phyloP scores from a whole-genome alignment of 2,888 invertebrate genomes.

The Tricholauxania praeusta region DNA sequence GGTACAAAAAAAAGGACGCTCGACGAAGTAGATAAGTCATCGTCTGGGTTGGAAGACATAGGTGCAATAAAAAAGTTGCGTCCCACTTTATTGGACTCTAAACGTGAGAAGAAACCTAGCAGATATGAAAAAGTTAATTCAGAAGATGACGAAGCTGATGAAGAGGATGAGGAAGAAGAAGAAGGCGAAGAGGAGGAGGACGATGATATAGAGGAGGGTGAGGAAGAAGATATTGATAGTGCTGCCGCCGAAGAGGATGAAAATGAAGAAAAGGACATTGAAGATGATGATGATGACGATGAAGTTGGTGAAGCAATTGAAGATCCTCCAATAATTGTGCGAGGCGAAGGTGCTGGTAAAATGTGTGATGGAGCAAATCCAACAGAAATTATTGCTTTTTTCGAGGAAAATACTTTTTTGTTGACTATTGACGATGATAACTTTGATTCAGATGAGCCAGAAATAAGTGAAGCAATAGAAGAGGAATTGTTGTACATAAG shows the following conservation, averaged over 20 bases:
- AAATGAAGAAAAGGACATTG: slow-evolving; percentile 56
- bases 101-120: slow-evolving; percentile 60
- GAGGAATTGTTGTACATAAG: slow-evolving; percentile 77
- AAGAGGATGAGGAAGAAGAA: slow-evolving; percentile 56
- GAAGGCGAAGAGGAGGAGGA: slow-evolving; percentile 53
- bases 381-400: slow-evolving; percentile 49
- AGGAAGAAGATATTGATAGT: slow-evolving; percentile 61
- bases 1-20: slow-evolving; percentile 54
- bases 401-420: background rate
- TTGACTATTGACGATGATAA: slow-evolving; percentile 18
- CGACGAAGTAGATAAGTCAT: slow-evolving; percentile 53
- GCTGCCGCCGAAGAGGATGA: slow-evolving; percentile 63
- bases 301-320: slow-evolving; percentile 77
- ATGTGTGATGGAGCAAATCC: slow-evolving; percentile 71
- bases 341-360: slow-evolving; percentile 77
- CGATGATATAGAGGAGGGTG: slow-evolving; percentile 53
- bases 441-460: slow-evolving; percentile 19
- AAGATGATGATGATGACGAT: slow-evolving; percentile 54
- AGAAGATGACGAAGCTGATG: slow-evolving; percentile 55
- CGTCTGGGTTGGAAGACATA: slow-evolving; percentile 41
- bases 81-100: slow-evolving; percentile 61
- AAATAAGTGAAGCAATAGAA: slow-evolving; percentile 77
- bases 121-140: slow-evolving; percentile 62
- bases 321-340: slow-evolving; percentile 79
- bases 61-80: slow-evolving; percentile 56